Evolutionary conservation across 2,888 invertebrate genomes (phyloP).

Genomic region (Physocephala rufipes): DNA sequence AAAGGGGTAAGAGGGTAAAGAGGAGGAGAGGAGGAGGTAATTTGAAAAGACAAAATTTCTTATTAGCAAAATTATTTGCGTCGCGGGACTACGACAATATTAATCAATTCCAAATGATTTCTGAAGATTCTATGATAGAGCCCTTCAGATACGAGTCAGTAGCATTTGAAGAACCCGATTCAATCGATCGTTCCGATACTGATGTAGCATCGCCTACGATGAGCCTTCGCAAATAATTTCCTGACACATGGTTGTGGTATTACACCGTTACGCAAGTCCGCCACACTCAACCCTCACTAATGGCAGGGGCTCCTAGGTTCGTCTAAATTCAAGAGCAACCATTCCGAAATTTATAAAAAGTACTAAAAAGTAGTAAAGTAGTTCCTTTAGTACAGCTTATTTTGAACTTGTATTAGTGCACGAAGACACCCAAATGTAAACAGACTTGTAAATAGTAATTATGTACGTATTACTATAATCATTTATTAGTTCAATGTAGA

Average conservation of each 20-base stretch:
- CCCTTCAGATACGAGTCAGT: slow-evolving; percentile 9
- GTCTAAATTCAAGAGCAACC: slow-evolving; percentile 4
- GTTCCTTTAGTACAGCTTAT: no score
- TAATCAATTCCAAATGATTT: neutral
- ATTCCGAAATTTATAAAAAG: no score
- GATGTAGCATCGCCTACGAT: slow-evolving; percentile 13
- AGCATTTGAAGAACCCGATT: slow-evolving; percentile 39
- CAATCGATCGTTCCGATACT: slow-evolving; percentile 40
- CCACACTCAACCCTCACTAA: no score
- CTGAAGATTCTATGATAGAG: neutral
- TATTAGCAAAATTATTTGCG: neutral
- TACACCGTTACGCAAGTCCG: no score
- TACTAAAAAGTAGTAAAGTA: no score
- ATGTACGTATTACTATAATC: no score
- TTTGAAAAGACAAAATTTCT: no score
- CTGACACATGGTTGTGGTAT: slow-evolving; percentile 39
- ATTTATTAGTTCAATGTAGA: no score
- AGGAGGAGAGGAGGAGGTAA: slow-evolving; percentile 44
- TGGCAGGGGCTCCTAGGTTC: slow-evolving; percentile 36
- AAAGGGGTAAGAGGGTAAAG: slow-evolving; percentile 65
- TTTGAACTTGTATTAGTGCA: no score
- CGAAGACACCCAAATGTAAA: no score
- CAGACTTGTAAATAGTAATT: no score
- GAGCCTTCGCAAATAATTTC: slow-evolving; percentile 36
- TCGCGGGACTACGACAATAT: neutral